Evolutionary conservation across 2,113 vertebrate species (phyloP).

Genomic region (Hepsetus odoe): DNA sequence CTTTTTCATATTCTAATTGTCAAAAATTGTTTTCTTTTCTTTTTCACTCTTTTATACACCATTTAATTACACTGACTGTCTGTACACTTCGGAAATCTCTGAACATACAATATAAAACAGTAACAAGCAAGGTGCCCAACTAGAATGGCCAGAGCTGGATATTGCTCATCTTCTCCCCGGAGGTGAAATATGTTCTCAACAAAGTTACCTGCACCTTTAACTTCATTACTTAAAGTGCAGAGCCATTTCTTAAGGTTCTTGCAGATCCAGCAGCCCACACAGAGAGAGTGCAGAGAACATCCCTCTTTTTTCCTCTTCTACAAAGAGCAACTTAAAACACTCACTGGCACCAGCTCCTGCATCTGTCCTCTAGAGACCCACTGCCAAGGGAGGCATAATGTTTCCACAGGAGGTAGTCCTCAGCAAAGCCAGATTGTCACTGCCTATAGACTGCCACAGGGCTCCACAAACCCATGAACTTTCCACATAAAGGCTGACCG

Average conservation of each 20-base stretch:
- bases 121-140: not conserved
- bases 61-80: too few relatives aligned
- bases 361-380: constrained; percentile 30
- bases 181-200: not conserved
- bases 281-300: constrained; percentile 6
- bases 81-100: too few relatives aligned
- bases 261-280: not conserved
- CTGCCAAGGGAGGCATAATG: constrained; percentile 25
- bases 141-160: not conserved
- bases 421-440: constrained; percentile 38
- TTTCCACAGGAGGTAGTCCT: constrained; percentile 39
- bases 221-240: not conserved
- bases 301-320: not conserved
- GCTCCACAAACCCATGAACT: constrained; percentile 29
- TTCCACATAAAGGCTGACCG: constrained; percentile 10
- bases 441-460: constrained; percentile 31
- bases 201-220: constrained; percentile 8
- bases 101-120: not conserved
- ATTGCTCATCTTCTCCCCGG: not conserved
- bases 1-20: too few relatives aligned
- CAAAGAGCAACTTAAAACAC: constrained; percentile 36
- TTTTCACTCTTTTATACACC: too few relatives aligned
- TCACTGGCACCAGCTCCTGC: constrained; percentile 6
- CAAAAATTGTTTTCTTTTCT: too few relatives aligned
- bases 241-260: not conserved